Conservation (phyloP, 92 coral and sea anemone genomes). For the Palythoa caribaeorum region DNA sequence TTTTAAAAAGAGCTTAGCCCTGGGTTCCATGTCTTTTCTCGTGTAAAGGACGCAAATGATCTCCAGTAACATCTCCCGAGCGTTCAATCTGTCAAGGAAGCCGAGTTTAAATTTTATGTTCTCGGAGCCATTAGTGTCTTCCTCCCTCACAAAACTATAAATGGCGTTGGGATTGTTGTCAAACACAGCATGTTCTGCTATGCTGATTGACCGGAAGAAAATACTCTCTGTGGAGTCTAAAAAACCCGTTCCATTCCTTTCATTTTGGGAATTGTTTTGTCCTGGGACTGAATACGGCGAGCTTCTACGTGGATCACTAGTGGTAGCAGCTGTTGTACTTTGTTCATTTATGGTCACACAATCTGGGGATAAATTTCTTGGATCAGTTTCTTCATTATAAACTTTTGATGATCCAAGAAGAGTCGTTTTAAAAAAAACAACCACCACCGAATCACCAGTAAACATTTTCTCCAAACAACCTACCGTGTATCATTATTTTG, state of each 20-base stretch:
- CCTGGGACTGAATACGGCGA: constrained; percentile 20
- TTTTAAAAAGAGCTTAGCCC: constrained; percentile 74
- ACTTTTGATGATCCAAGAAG: background rate
- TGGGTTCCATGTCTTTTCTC: constrained; percentile 75
- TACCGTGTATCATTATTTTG: too few relatives aligned
- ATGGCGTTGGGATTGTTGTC: constrained; percentile 69
- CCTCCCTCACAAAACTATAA: constrained; percentile 81
- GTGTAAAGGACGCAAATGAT: constrained; percentile 80
- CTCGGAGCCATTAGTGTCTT: constrained; percentile 76
- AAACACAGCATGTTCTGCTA: constrained; percentile 53
- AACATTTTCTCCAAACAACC: too few relatives aligned
- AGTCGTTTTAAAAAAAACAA: background rate
- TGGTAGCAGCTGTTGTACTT: constrained; percentile 37
- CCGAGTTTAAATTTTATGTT: constrained; percentile 69
- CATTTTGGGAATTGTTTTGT: constrained; percentile 29
- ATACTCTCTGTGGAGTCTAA: constrained; percentile 67
- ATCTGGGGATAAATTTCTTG: background rate
- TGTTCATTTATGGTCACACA: constrained; percentile 10
- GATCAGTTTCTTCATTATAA: background rate
- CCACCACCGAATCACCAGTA: too few relatives aligned
- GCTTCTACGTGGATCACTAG: background rate
- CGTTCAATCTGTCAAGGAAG: constrained; percentile 67
- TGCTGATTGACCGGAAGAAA: constrained; percentile 54
- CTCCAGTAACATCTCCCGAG: constrained; percentile 62
- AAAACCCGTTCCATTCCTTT: constrained; percentile 46